These are phyloP conservation scores for Adelges cooleyi DNA, from an alignment of 1,140 invertebrate species.

Conservation along the genomic window DNA sequence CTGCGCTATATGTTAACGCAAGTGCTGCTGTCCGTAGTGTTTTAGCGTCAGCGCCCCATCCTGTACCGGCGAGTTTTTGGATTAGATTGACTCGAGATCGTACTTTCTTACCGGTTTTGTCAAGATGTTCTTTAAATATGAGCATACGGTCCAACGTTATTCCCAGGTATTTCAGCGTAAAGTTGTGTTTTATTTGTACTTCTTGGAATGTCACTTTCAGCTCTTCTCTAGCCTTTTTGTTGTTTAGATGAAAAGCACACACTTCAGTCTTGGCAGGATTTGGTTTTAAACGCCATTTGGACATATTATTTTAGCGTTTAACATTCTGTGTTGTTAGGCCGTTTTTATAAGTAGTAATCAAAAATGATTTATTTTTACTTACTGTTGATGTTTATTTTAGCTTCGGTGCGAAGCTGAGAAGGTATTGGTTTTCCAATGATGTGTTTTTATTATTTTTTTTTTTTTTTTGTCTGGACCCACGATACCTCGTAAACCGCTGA, in stretches of 20 bases:
- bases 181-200: neutral
- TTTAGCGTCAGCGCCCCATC: neutral
- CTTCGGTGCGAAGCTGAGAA: too few relatives aligned
- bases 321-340: too few relatives aligned
- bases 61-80: neutral
- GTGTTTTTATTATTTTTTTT: too few relatives aligned
- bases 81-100: neutral
- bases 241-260: conserved; percentile 12
- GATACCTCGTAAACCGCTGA: too few relatives aligned
- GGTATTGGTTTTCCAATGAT: too few relatives aligned
- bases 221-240: conserved; percentile 7
- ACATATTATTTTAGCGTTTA: too few relatives aligned
- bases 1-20: neutral
- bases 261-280: conserved; percentile 17
- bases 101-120: conserved; percentile 3
- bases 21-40: neutral
- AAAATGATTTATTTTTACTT: too few relatives aligned
- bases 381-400: too few relatives aligned
- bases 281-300: conserved; percentile 3
- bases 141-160: neutral
- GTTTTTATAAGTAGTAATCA: too few relatives aligned
- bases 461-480: too few relatives aligned
- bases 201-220: neutral
- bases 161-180: neutral
- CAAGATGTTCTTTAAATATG: conserved; percentile 10